These are phyloP conservation scores for Solenodon paradoxus DNA, from an alignment of 2,113 vertebrate species.

Conservation along the genomic window DNA sequence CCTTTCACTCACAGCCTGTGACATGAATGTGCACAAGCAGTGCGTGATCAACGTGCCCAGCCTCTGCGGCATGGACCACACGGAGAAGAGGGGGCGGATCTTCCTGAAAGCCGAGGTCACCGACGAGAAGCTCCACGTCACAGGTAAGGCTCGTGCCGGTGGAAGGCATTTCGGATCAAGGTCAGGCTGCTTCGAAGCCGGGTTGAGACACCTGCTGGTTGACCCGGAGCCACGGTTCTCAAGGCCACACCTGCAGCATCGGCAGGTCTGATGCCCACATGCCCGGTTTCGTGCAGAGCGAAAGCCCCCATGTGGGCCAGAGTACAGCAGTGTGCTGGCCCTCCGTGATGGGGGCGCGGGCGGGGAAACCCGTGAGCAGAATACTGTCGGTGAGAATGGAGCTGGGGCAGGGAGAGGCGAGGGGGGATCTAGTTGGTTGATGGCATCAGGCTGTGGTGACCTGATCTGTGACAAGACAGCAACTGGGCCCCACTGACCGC, in stretches of 20 bases:
- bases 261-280: not conserved
- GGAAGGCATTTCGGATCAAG: not conserved
- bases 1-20: slow-evolving; percentile 88
- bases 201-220: too few species aligned
- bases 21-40: slow-evolving; percentile 98
- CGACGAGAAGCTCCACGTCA: slow-evolving; percentile 91
- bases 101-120: slow-evolving; percentile 95
- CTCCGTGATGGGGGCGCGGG: not conserved
- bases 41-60: slow-evolving; percentile 98
- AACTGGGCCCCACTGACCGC: too few species aligned
- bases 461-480: too few species aligned
- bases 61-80: slow-evolving; percentile 97
- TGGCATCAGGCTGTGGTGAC: not conserved
- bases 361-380: not conserved
- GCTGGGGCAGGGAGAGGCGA: rapidly evolving
- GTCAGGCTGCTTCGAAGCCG: too few species aligned
- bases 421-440: not conserved
- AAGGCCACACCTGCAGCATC: too few species aligned
- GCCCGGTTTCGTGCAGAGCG: rapidly evolving
- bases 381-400: not conserved
- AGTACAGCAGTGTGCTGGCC: not conserved
- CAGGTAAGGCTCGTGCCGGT: slow-evolving; percentile 82
- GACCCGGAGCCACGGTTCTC: not conserved
- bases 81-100: slow-evolving; percentile 93
- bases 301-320: rapidly evolving